These are phyloP conservation scores for Graphium colonna DNA, from an alignment of 2,888 invertebrate genomes.

Conservation along the genomic window DNA sequence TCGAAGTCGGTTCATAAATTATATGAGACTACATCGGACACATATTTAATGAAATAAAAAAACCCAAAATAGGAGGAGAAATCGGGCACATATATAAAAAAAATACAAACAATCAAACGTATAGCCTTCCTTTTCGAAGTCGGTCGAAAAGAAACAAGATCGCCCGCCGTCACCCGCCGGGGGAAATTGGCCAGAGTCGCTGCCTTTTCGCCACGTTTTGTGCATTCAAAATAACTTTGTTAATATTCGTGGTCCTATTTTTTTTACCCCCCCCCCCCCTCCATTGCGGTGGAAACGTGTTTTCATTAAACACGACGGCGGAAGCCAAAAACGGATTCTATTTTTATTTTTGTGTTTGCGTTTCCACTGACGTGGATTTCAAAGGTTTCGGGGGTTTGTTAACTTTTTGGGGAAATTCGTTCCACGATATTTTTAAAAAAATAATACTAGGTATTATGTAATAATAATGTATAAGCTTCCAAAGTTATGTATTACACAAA, in stretches of 20 bases:
- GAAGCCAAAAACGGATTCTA: not conserved
- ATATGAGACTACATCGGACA: no score
- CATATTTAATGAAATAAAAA: no score
- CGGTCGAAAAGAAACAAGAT: no score
- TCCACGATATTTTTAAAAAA: not conserved
- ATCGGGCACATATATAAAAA: no score
- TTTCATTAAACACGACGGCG: not conserved
- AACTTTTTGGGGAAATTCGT: not conserved
- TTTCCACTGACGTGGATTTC: not conserved
- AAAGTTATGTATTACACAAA: not conserved
- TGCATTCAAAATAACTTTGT: not conserved
- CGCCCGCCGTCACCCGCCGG: no score
- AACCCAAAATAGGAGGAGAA: no score
- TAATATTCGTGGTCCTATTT: not conserved
- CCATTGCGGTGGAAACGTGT: conserved; percentile 1
- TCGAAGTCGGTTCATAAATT: no score
- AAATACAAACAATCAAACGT: no score
- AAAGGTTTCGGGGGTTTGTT: not conserved
- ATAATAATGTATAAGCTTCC: not conserved
- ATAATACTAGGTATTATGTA: not conserved
- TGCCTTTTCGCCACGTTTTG: not conserved
- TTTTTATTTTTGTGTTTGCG: not conserved
- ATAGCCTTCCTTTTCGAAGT: no score
- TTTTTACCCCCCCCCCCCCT: no score
- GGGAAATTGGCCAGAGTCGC: not conserved